These are phyloP conservation scores for Pristionchus mayeri DNA, from an alignment of 2,888 invertebrate species.

Conservation along the genomic window DNA sequence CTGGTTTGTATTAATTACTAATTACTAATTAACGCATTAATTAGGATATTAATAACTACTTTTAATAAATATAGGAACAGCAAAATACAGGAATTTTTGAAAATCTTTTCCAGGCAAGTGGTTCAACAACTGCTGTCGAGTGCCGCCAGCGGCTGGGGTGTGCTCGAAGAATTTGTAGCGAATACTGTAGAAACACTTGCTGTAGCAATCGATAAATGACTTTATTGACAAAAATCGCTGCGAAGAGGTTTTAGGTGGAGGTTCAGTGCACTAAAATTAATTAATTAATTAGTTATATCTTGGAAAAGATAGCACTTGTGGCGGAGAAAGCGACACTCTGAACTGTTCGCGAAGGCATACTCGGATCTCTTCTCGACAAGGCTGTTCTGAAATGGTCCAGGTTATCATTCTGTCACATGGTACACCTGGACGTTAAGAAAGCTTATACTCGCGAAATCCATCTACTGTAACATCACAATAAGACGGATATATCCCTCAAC, in stretches of 20 bases:
- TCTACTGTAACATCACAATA: too few species aligned
- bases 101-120: neutral
- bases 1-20: neutral
- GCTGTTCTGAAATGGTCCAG: neutral
- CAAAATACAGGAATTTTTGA: too few species aligned
- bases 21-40: neutral
- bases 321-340: neutral
- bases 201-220: neutral
- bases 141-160: neutral
- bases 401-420: too few species aligned
- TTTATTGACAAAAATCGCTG: too few species aligned
- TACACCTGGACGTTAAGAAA: too few species aligned
- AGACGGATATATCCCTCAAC: too few species aligned
- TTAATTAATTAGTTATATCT: too few species aligned
- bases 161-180: constrained; percentile 2
- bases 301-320: too few species aligned
- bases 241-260: neutral
- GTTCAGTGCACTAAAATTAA: too few species aligned
- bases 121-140: neutral
- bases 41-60: neutral
- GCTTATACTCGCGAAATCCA: too few species aligned
- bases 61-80: too few species aligned
- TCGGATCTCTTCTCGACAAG: neutral
- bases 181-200: neutral
- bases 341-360: neutral